Evolutionary conservation across 2,797 vertebrate species (phyloP), one percentile per base, ranked within the genome.

Genomic region (Loriculus beryllinus): DNA sequence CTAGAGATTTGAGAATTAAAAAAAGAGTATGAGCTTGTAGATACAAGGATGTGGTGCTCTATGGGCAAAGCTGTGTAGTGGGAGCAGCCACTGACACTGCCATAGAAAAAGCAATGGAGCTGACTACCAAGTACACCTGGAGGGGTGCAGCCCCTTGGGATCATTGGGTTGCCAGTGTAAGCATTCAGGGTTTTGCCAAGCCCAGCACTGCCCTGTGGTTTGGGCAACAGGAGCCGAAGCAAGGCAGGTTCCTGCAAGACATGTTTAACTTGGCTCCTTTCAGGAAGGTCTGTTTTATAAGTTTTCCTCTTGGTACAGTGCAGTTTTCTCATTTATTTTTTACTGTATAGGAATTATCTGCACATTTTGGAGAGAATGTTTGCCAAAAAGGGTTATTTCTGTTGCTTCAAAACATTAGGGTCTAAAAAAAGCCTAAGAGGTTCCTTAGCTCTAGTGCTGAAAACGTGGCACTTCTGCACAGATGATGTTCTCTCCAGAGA

Each of bases 331-430:
- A 1, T 91, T 92, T 8, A 1, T 87, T 95, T 95, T 92, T 92
- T 88, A 89, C 75, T 78, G 60, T 89, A 92, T 77, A 93, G 88
- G 90, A 95, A 93, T 67, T 80, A 86, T 75, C 79, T 92, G 49
- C 80, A 91, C 80, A 60, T 93, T 93, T 93, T 91, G 57, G 69
- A 82, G 42, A 78, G 52, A n/a, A 39, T 8, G 33, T 13, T 90
- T 93, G 92, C 92, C 82, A 88, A 72, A 65, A 93, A 21, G 18
- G 79, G 26, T 59, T 45, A 84, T 57, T 91, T 52, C 56, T 51
- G 6, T 69, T 93, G 40, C 86, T 75, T 90, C 33, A 63, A 49
- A 91, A 57, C 11, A 16, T 47, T 17, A 70, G 35, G 87, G 33
- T 69, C 65, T 87, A 78, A 48, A 69, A 93, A 93, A 92, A 92